Evolutionary conservation across 2,113 vertebrate genomes (phyloP).

Genomic region (Oreochromis aureus): DNA sequence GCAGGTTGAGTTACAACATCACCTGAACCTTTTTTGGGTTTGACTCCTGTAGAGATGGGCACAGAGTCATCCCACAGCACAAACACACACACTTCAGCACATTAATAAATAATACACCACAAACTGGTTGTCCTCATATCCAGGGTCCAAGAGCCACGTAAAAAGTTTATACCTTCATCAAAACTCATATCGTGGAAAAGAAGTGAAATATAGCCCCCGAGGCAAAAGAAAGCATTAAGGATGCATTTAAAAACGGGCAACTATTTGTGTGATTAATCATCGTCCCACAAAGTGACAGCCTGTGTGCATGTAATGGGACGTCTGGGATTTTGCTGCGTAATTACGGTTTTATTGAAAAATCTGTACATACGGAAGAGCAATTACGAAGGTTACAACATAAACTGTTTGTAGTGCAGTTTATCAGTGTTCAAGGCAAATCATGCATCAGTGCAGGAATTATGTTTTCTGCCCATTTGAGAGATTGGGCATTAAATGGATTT

Average conservation of each 20-base stretch:
- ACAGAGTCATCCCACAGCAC: not conserved
- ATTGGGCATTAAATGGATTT: not conserved
- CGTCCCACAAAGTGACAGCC: slow-evolving; percentile 20
- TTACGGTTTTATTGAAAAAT: slow-evolving; percentile 64
- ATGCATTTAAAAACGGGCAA: slow-evolving; percentile 38
- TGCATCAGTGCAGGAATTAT: not conserved
- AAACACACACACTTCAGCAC: not conserved
- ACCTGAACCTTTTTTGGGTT: not conserved
- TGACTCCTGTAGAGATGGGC: slow-evolving; percentile 4
- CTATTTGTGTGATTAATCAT: slow-evolving; percentile 59
- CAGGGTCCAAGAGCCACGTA: slow-evolving; percentile 2
- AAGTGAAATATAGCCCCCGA: slow-evolving; percentile 1
- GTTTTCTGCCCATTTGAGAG: slow-evolving; percentile 14
- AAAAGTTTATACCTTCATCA: slow-evolving; percentile 27
- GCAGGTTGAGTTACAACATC: slow-evolving; percentile 14
- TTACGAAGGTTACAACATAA: slow-evolving; percentile 19
- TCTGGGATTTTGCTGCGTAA: slow-evolving; percentile 49
- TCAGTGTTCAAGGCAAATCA: not conserved
- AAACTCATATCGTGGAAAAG: not conserved
- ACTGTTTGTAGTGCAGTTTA: not conserved
- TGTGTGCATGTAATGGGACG: slow-evolving; percentile 36
- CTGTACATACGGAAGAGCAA: slow-evolving; percentile 37
- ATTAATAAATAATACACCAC: not conserved
- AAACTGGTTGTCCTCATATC: not conserved
- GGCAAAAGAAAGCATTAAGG: slow-evolving; percentile 28